phyloP scores from a whole-genome alignment of 2,888 invertebrate genomes.

The Dolichopus griseipennis region DNA sequence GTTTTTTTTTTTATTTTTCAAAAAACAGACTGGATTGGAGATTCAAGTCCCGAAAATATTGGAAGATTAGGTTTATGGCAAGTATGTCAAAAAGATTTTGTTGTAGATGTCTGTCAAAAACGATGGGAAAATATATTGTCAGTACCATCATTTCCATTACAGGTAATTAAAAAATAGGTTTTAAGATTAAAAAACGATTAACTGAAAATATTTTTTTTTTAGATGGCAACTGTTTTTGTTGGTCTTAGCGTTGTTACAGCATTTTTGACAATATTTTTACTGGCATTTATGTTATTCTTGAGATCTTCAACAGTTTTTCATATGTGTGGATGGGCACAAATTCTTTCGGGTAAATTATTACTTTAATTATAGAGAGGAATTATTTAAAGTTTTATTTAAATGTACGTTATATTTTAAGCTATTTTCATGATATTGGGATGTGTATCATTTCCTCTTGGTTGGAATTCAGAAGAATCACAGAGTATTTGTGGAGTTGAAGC shows the following conservation, averaged over 20 bases:
- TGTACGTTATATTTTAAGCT: slow-evolving; percentile 59
- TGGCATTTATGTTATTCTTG: slow-evolving; percentile 88
- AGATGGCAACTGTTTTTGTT: slow-evolving; percentile 78
- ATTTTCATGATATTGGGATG: slow-evolving; percentile 80
- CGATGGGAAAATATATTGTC: slow-evolving; percentile 72
- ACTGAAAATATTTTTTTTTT: slow-evolving; percentile 16
- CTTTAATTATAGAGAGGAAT: too few species aligned
- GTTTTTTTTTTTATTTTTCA: background rate
- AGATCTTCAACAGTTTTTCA: slow-evolving; percentile 86
- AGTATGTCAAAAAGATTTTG: slow-evolving; percentile 69
- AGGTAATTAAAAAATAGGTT: slow-evolving; percentile 39
- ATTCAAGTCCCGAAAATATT: slow-evolving; percentile 73
- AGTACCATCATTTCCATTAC: slow-evolving; percentile 71
- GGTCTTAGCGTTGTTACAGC: slow-evolving; percentile 78
- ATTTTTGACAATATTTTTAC: slow-evolving; percentile 74
- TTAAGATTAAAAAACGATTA: slow-evolving; percentile 7
- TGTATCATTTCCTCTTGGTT: slow-evolving; percentile 81
- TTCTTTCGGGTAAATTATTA: slow-evolving; percentile 79
- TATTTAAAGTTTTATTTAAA: too few species aligned
- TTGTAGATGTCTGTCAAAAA: slow-evolving; percentile 74
- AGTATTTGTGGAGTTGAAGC: slow-evolving; percentile 79
- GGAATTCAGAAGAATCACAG: slow-evolving; percentile 74
- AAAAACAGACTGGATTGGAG: slow-evolving; percentile 68
- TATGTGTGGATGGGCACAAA: slow-evolving; percentile 90
- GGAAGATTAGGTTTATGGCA: slow-evolving; percentile 92